Evolutionary conservation across 2,888 invertebrate genomes (phyloP).

Genomic region (Eumacrocentrus americanus): DNA sequence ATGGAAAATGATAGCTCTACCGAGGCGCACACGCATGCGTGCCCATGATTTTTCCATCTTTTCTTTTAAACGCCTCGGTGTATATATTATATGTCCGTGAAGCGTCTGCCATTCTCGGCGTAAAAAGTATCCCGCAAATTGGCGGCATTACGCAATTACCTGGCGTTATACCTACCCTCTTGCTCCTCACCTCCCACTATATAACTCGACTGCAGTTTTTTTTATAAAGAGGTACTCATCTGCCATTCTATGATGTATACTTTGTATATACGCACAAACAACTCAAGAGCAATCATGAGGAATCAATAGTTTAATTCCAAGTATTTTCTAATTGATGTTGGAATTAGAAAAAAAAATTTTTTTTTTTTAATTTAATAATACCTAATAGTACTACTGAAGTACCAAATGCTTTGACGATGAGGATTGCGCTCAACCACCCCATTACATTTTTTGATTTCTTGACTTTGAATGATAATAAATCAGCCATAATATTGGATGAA

Average conservation of each 20-base stretch:
- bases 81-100: conserved; percentile 14
- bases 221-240: conserved; percentile 39
- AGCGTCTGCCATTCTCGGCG: conserved; percentile 12
- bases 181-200: conserved; percentile 32
- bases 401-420: background rate
- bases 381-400: too few species aligned
- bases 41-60: background rate
- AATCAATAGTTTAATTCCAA: background rate
- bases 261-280: background rate
- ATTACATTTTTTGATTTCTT: background rate
- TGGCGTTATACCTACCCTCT: conserved; percentile 37
- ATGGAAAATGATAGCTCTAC: conserved; percentile 17
- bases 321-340: background rate
- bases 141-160: conserved; percentile 51
- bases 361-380: background rate
- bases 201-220: background rate
- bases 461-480: too few species aligned
- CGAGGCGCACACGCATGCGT: conserved; percentile 2
- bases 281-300: background rate
- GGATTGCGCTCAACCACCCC: too few species aligned
- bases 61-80: conserved; percentile 7
- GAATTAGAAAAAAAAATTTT: too few species aligned
- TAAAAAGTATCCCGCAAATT: conserved; percentile 44
- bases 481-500: too few species aligned
- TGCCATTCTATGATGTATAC: background rate